These are phyloP conservation scores for Sebastes steindachneri DNA, from an alignment of 2,797 vertebrate species.

Conservation along the genomic window DNA sequence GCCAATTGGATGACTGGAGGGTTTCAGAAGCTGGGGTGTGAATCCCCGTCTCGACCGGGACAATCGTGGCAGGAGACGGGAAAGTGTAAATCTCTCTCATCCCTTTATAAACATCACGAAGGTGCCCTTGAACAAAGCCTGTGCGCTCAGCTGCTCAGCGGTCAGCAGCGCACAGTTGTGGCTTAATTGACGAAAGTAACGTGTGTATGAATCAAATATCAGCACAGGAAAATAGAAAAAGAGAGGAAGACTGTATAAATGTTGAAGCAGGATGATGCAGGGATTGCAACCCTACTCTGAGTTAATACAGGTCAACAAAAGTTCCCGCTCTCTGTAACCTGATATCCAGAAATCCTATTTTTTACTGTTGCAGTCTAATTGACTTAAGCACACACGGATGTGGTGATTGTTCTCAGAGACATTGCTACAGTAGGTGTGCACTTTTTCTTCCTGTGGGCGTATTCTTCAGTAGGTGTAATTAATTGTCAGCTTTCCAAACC, in stretches of 20 bases:
- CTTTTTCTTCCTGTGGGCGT: constrained; percentile 43
- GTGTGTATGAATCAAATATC: not conserved
- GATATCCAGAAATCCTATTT: not conserved
- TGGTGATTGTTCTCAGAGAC: constrained; percentile 22
- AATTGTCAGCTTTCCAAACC: constrained; percentile 44
- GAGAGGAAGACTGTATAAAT: constrained; percentile 10
- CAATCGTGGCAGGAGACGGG: not conserved
- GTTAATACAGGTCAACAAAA: constrained; percentile 24
- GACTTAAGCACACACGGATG: constrained; percentile 21
- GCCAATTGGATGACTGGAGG: too few relatives aligned
- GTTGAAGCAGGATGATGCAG: not conserved
- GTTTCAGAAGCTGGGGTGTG: not conserved
- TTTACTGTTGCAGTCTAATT: not conserved
- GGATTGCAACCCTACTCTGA: not conserved
- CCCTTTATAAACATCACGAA: constrained; percentile 16
- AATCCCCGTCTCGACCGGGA: not conserved
- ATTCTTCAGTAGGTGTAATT: constrained; percentile 26
- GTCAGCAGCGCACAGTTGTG: not conserved
- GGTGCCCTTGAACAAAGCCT: constrained; percentile 13
- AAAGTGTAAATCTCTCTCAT: constrained; percentile 24
- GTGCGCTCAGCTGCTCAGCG: not conserved
- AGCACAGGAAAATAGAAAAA: not conserved
- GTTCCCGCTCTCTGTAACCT: not conserved
- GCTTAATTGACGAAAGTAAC: not conserved
- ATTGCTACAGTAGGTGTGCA: constrained; percentile 44